Evolutionary conservation across 2,888 invertebrate genomes (phyloP).

Genomic region (Rosalia funebris): DNA sequence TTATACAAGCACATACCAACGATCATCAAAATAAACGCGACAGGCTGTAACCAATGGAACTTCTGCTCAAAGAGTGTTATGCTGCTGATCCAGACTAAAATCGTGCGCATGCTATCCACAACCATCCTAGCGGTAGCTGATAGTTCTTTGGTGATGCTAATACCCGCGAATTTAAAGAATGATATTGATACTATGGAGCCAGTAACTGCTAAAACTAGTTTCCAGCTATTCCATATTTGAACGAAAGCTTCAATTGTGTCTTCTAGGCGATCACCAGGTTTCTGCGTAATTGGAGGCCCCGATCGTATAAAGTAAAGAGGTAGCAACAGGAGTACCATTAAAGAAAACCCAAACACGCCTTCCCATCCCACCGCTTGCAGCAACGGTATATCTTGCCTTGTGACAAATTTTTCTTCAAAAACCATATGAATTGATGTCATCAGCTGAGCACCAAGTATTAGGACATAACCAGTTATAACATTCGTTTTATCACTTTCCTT

Average conservation of each 20-base stretch:
- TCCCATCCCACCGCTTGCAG: conserved; percentile 94
- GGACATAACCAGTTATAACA: conserved; percentile 81
- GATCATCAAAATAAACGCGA: conserved; percentile 76
- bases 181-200: conserved; percentile 84
- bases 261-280: conserved; percentile 80
- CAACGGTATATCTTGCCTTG: conserved; percentile 84
- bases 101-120: conserved; percentile 68
- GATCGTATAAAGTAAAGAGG: conserved; percentile 84
- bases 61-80: conserved; percentile 79
- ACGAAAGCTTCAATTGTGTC: conserved; percentile 84
- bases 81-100: conserved; percentile 88
- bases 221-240: conserved; percentile 76
- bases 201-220: conserved; percentile 72
- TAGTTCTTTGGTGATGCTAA: conserved; percentile 88
- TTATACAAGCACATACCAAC: conserved; percentile 88
- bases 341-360: conserved; percentile 79
- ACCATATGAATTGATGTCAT: conserved; percentile 93
- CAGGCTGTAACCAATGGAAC: conserved; percentile 79
- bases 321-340: conserved; percentile 71
- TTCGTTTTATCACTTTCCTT: conserved; percentile 67
- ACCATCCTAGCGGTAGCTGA: conserved; percentile 72
- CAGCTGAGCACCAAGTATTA: conserved; percentile 79
- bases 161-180: conserved; percentile 71
- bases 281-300: conserved; percentile 78
- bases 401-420: conserved; percentile 89